Evolutionary conservation across 2,888 invertebrate species (phyloP), one percentile per base, ranked within the genome.

Genomic region (Cryptosula pallasiana): DNA sequence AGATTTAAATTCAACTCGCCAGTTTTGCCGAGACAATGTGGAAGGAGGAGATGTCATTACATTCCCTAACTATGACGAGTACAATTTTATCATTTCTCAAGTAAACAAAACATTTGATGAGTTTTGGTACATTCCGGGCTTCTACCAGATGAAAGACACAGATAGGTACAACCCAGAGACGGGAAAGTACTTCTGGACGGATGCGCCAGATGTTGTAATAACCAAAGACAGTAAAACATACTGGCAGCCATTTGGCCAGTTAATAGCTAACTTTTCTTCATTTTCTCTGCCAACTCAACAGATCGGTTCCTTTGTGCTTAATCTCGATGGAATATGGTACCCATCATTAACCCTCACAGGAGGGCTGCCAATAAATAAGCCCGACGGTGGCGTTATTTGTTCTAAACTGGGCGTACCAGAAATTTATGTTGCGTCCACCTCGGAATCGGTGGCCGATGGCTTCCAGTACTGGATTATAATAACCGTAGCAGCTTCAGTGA

Each of bases 391-490:
- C 13, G 63, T 63, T 32, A n/a, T 63, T n/a, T 63, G 63, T n/a
- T 29, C 32, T 27, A 63, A 63, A 32, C 3, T 13, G n/a, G 63
- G 63, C 2, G 34, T 63, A 13, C 63, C 63, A 63, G 32, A 27
- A 16, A 32, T 29, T 9, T n/a, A 16, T 2, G 20, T 13, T 13
- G 20, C 5, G 9, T 13, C 63, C 9, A 9, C 63, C 1, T 32
- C 63, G 1, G 3, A 5, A 27, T 63, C 63, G 9, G 9, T 32
- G 13, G 27, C 25, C 27, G 57, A 57, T 13, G n/a, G n/a, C 3
- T 63, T 63, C 27, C 29, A 63, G 32, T 63, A 63, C 32, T 63
- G 63, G 63, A 32, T 63, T 27, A 32, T 63, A 32, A 63, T 63
- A 27, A 27, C 63, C 5, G 63, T 32, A 9, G 63, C 63, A 29